phyloP scores from a whole-genome alignment of 1,140 invertebrate species.

The Conus ventricosus region DNA sequence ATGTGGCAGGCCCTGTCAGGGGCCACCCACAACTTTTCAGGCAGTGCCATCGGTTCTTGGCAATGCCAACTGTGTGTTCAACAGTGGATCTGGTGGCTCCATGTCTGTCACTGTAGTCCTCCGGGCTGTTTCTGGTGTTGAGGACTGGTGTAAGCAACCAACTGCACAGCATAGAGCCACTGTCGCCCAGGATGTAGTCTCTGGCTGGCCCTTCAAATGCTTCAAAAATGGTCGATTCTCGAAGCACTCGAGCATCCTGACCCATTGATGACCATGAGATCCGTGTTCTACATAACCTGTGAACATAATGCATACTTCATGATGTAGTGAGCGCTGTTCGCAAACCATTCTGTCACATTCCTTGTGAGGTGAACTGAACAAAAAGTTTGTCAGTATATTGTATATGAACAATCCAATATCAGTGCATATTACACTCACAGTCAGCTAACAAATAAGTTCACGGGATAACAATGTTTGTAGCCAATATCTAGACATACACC shows the following conservation, averaged over 20 bases:
- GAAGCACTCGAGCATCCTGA: background rate
- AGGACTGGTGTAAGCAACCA: conserved; percentile 44
- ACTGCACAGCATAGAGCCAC: conserved; percentile 36
- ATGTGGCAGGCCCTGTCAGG: background rate
- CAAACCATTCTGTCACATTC: background rate
- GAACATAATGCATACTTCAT: background rate
- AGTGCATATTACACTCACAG: too few relatives aligned
- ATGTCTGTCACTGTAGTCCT: conserved; percentile 39
- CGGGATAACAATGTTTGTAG: too few relatives aligned
- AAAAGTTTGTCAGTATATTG: too few relatives aligned
- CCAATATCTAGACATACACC: too few relatives aligned
- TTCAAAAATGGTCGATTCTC: background rate
- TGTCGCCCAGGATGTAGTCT: conserved; percentile 42
- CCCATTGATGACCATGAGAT: background rate
- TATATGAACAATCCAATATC: too few relatives aligned
- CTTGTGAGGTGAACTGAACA: background rate
- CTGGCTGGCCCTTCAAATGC: background rate
- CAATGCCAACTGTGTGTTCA: conserved; percentile 33
- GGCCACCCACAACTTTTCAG: background rate
- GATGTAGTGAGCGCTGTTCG: background rate
- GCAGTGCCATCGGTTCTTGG: background rate
- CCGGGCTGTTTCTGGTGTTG: conserved; percentile 15
- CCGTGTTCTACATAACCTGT: background rate
- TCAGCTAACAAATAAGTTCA: too few relatives aligned
- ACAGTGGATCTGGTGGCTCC: conserved; percentile 24